Percentiles rank a stretch among this genome's conserved stretches.
Conservation (phyloP, 2,797 vertebrate genomes). For the Oophaga sylvatica region DNA sequence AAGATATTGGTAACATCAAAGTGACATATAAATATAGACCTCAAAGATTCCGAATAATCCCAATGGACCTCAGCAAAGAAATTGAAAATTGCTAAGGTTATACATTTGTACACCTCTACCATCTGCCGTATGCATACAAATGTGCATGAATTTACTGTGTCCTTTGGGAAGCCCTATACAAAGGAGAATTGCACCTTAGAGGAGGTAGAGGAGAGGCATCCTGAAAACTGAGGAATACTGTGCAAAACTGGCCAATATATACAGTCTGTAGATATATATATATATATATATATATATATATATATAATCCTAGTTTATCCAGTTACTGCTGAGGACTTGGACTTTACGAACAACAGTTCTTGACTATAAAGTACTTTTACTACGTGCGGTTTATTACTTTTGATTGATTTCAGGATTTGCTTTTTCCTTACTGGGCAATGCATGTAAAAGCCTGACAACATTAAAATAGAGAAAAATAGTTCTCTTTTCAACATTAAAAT, state of each 20-base stretch:
- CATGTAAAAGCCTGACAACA: too few relatives aligned
- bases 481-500: background rate
- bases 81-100: background rate
- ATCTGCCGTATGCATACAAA: background rate
- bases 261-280: background rate
- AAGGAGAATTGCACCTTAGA: background rate
- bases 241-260: background rate
- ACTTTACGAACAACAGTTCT: too few relatives aligned
- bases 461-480: too few relatives aligned
- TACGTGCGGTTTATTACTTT: too few relatives aligned
- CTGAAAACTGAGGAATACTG: background rate
- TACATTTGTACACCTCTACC: background rate
- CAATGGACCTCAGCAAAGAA: background rate
- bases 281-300: background rate
- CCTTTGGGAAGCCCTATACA: background rate
- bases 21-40: background rate
- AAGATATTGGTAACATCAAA: background rate
- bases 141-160: background rate
- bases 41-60: background rate
- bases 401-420: background rate
- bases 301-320: background rate
- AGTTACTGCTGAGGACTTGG: background rate
- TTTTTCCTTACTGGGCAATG: background rate
- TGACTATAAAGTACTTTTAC: background rate
- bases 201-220: background rate